These are phyloP conservation scores for Pithys albifrons DNA, from an alignment of 2,113 vertebrate genomes.

Conservation along the genomic window DNA sequence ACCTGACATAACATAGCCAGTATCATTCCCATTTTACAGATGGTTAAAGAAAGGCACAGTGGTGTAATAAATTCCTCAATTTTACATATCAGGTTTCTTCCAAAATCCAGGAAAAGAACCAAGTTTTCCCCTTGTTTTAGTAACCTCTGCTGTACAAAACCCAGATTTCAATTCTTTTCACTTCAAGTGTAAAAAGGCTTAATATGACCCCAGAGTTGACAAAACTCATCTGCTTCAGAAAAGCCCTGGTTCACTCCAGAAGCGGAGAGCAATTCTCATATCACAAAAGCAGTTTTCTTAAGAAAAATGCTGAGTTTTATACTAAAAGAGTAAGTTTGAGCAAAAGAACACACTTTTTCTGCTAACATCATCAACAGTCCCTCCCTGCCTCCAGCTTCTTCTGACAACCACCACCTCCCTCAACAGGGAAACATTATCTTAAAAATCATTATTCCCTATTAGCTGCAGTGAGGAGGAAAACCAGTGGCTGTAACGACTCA, in stretches of 20 bases:
- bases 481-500: slow-evolving; percentile 51
- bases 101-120: slow-evolving; percentile 25
- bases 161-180: slow-evolving; percentile 65
- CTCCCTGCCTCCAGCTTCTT: slow-evolving; percentile 56
- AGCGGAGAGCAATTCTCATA: neutral
- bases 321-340: neutral
- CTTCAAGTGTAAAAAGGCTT: slow-evolving; percentile 70
- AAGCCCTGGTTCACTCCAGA: slow-evolving; percentile 47
- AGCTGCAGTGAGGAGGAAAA: slow-evolving; percentile 68
- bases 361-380: neutral
- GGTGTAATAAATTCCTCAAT: slow-evolving; percentile 30
- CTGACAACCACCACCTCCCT: slow-evolving; percentile 60
- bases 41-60: neutral
- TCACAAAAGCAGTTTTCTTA: neutral
- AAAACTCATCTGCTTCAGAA: slow-evolving; percentile 68
- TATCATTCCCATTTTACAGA: slow-evolving; percentile 28
- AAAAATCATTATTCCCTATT: slow-evolving; percentile 57
- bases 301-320: slow-evolving; percentile 24
- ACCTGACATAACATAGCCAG: slow-evolving; percentile 24
- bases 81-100: slow-evolving; percentile 31
- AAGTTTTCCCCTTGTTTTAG: slow-evolving; percentile 22
- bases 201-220: slow-evolving; percentile 52
- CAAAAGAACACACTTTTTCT: slow-evolving; percentile 31
- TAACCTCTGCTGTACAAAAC: neutral
- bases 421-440: slow-evolving; percentile 47